Base-by-base conservation (phyloP, 2,888 invertebrate genomes). In the Glomeris marginata region DNA sequence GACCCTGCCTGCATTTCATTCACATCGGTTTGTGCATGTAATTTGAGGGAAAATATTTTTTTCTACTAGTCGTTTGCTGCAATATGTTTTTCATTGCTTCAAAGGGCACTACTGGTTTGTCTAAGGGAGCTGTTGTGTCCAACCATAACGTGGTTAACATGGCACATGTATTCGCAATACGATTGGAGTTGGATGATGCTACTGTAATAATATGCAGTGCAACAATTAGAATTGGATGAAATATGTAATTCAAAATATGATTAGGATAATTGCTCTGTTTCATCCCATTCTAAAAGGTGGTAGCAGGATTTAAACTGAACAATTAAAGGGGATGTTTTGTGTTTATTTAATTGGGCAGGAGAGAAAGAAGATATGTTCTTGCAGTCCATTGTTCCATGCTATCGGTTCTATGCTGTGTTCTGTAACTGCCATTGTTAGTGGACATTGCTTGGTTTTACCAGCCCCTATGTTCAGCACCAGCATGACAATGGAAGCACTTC, bases 181-280 rank as follows among this genome's bases (percentile, higher is more conserved):
- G 15, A 36, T 42, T 37, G 20, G 41, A 41, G 15, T 28, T 13
- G 13, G 48, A 42, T 10, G 20, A 22, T 13, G 33, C 13, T 11
- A 5, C 18, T 13, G 15, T 37, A 13, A 45, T 41, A 18, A 44
- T 45, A 16, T 56, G 44, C 10, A 57, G 65, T 64, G 60, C 58
- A 3, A 53, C 63, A 2, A 51, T 60, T 8, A 5, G 4, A 28
- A 28, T 28, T 28, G n/a, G n/a, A n/a, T n/a, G n/a, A n/a, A n/a
- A n/a, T n/a, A n/a, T n/a, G n/a, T n/a, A n/a, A n/a, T n/a, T n/a
- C n/a, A n/a, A n/a, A n/a, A 60, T 69, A 11, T 71, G 72, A n/a
- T n/a, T n/a, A n/a, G n/a, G n/a, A n/a, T n/a, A n/a, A n/a, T 83
- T 16, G 87, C 87, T 0, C 70, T 85, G 21, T 88, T 84, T 63